A percentile compares a stretch with the other conserved stretches of the same genome.
phyloP scores from a whole-genome alignment of 2,888 invertebrate genomes.

The Gerris lacustris region DNA sequence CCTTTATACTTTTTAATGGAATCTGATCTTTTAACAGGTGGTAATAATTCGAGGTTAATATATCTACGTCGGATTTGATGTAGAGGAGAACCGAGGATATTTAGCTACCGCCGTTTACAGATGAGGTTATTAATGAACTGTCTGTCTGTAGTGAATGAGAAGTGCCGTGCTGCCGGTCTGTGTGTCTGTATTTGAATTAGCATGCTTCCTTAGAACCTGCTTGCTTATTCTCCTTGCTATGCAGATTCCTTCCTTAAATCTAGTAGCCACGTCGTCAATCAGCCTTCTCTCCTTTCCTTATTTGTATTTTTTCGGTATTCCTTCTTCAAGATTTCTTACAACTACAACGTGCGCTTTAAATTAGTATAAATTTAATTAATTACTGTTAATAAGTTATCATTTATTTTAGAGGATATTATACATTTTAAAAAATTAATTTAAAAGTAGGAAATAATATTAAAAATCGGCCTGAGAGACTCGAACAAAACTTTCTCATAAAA shows the following conservation, averaged over 20 bases:
- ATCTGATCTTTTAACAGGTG: slow-evolving; percentile 5
- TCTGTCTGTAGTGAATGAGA: slow-evolving; percentile 1
- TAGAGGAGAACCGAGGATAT: background rate
- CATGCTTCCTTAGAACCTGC: background rate
- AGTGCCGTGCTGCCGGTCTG: background rate
- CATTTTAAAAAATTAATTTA: too few relatives aligned
- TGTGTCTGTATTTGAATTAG: slow-evolving; percentile 1
- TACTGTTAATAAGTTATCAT: too few relatives aligned
- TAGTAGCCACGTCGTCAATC: background rate
- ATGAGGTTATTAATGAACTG: slow-evolving; percentile 5
- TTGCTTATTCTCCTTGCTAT: background rate
- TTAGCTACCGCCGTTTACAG: background rate
- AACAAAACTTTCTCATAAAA: too few relatives aligned
- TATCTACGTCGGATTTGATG: background rate
- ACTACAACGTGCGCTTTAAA: too few relatives aligned
- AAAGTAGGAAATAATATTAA: too few relatives aligned
- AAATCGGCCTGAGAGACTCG: too few relatives aligned
- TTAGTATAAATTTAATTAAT: too few relatives aligned
- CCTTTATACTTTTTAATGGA: background rate
- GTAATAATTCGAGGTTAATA: slow-evolving; percentile 2
- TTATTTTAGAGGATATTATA: too few relatives aligned
- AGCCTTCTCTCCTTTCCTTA: background rate
- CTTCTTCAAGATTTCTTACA: background rate
- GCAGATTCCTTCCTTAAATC: slow-evolving; percentile 1
- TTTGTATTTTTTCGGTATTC: background rate